A percentile compares a stretch with the other conserved stretches of the same genome.
phyloP scores from a whole-genome alignment of 2,113 vertebrate species.

The Eulacestoma nigropectus region DNA sequence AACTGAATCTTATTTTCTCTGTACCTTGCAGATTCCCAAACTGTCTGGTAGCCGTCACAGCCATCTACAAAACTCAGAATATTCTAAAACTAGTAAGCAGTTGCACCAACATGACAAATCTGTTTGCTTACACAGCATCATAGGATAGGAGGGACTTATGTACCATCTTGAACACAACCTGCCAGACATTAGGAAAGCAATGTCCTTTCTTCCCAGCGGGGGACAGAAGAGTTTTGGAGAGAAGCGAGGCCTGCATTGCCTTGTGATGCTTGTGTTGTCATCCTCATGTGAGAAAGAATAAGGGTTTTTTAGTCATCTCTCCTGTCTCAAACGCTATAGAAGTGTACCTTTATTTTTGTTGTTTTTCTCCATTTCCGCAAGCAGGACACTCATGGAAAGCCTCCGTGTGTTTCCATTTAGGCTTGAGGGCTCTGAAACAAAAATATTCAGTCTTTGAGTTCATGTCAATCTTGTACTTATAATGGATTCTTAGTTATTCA shows the following conservation, averaged over 20 bases:
- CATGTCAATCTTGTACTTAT: not conserved
- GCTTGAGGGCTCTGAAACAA: not conserved
- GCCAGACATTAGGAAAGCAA: not conserved
- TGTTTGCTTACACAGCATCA: not conserved
- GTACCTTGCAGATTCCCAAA: not conserved
- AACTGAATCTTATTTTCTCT: not conserved
- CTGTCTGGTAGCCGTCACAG: not conserved
- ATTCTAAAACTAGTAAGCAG: not conserved
- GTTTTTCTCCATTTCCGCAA: not conserved
- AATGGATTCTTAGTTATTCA: not conserved
- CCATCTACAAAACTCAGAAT: not conserved
- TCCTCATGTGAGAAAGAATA: not conserved
- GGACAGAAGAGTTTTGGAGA: not conserved
- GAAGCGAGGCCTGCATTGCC: not conserved
- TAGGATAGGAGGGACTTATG: not conserved
- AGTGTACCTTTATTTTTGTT: not conserved
- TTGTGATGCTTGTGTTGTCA: not conserved
- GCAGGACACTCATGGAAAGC: not conserved
- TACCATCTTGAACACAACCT: not conserved
- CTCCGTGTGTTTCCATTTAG: not conserved
- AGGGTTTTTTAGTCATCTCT: not conserved
- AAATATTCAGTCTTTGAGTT: not conserved
- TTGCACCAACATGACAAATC: not conserved
- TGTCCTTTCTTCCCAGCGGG: not conserved
- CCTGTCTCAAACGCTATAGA: not conserved